Conservation (phyloP, 2,888 invertebrate species). For the Meliscaeva auricollis region DNA sequence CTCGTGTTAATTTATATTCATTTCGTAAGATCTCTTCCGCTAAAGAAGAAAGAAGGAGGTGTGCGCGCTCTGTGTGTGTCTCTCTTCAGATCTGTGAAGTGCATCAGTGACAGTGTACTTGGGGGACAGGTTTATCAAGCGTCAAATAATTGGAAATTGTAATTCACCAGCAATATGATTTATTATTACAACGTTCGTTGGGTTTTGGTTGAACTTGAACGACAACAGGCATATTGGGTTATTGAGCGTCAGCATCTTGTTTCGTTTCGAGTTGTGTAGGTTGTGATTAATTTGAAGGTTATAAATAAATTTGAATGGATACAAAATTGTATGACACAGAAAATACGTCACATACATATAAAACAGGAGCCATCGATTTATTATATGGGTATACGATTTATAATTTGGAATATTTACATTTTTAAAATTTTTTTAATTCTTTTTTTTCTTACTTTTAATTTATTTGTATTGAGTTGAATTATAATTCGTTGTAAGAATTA, state of each 20-base stretch:
- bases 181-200: slow-evolving; percentile 15
- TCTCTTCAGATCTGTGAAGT: slow-evolving; percentile 9
- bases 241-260: neutral
- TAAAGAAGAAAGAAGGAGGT: slow-evolving; percentile 25
- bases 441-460: too few relatives aligned
- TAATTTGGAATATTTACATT: slow-evolving; percentile 2
- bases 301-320: slow-evolving; percentile 14
- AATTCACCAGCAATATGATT: slow-evolving; percentile 48
- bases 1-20: slow-evolving; percentile 68
- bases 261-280: neutral
- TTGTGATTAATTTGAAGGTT: slow-evolving; percentile 23
- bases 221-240: slow-evolving; percentile 2
- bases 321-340: neutral
- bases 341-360: too few relatives aligned
- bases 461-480: too few relatives aligned
- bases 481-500: too few relatives aligned
- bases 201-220: slow-evolving; percentile 14
- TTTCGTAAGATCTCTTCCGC: slow-evolving; percentile 41
- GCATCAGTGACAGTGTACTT: neutral
- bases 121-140: slow-evolving; percentile 53
- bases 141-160: slow-evolving; percentile 72
- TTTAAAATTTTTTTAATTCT: too few relatives aligned
- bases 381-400: too few relatives aligned
- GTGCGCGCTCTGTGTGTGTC: neutral
- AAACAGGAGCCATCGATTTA: too few relatives aligned